phyloP scores from a whole-genome alignment of 2,113 vertebrate genomes.

The Scytalopus superciliaris region DNA sequence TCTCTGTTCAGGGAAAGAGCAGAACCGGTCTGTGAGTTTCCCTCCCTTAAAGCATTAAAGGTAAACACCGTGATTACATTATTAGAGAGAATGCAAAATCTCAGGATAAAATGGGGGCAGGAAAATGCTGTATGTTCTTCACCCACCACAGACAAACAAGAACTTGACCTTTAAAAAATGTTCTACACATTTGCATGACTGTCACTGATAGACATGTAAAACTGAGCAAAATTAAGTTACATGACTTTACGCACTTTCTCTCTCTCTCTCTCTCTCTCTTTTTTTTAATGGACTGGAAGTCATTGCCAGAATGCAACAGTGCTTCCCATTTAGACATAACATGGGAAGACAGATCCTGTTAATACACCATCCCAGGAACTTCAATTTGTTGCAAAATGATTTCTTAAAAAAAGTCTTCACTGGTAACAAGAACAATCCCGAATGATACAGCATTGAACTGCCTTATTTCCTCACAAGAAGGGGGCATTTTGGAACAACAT shows the following conservation, averaged over 20 bases:
- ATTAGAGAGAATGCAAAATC: neutral
- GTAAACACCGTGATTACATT: neutral
- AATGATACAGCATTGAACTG: neutral
- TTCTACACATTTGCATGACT: neutral
- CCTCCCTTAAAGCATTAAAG: neutral
- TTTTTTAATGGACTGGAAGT: neutral
- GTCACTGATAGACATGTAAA: neutral
- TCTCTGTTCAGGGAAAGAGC: neutral
- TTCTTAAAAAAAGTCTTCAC: neutral
- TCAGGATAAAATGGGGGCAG: neutral
- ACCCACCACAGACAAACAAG: neutral
- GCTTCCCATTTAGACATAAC: neutral
- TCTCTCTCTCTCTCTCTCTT: too few relatives aligned
- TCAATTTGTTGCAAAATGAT: neutral
- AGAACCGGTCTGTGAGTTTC: neutral
- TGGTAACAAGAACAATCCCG: neutral
- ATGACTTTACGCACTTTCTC: accelerated
- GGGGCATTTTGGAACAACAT: neutral
- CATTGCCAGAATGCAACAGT: neutral
- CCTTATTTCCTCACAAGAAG: neutral
- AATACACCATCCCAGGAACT: neutral
- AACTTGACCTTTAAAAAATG: neutral
- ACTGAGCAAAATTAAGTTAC: neutral
- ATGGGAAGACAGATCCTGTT: neutral
- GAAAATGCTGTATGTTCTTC: neutral